Conservation (phyloP, 2,888 invertebrate genomes). For the Cordilura impudica region DNA sequence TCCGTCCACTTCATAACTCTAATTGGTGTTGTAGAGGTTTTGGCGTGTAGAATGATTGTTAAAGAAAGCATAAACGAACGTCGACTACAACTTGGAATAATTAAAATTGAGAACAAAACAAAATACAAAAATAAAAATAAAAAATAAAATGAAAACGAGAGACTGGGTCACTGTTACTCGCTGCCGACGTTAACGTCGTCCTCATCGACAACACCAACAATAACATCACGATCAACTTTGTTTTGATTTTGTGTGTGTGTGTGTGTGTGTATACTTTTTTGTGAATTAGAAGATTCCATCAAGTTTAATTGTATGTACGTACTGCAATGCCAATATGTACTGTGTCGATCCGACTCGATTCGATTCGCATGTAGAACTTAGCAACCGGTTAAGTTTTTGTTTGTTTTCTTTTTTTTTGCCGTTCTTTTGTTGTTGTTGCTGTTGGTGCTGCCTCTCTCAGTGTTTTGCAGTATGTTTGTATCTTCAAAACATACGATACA, state of each 20-base stretch:
- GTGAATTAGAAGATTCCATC: constrained; percentile 48
- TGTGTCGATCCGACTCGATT: not conserved
- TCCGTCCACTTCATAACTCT: not conserved
- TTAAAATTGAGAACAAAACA: constrained; percentile 48
- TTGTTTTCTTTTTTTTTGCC: constrained; percentile 4
- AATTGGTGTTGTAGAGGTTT: not conserved
- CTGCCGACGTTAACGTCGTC: constrained; percentile 57
- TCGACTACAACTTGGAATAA: constrained; percentile 15
- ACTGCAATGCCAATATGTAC: constrained; percentile 23
- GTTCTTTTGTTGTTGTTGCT: not conserved
- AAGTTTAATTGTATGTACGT: too few species aligned
- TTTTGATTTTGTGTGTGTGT: not conserved
- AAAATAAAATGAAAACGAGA: constrained; percentile 60
- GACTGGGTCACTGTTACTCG: constrained; percentile 76
- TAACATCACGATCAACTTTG: constrained; percentile 25
- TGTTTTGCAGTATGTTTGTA: not conserved
- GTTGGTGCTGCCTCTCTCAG: constrained; percentile 14
- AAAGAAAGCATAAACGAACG: constrained; percentile 45
- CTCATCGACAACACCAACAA: constrained; percentile 17
- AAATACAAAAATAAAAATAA: constrained; percentile 28
- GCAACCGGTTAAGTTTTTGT: constrained; percentile 56
- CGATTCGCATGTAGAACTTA: constrained; percentile 39
- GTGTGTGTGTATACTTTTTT: constrained; percentile 10
- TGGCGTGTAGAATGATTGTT: constrained; percentile 23
- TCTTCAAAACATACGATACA: constrained; percentile 1